Evolutionary conservation across 2,113 vertebrate genomes (phyloP).

Genomic region (Pao palembangensis): DNA sequence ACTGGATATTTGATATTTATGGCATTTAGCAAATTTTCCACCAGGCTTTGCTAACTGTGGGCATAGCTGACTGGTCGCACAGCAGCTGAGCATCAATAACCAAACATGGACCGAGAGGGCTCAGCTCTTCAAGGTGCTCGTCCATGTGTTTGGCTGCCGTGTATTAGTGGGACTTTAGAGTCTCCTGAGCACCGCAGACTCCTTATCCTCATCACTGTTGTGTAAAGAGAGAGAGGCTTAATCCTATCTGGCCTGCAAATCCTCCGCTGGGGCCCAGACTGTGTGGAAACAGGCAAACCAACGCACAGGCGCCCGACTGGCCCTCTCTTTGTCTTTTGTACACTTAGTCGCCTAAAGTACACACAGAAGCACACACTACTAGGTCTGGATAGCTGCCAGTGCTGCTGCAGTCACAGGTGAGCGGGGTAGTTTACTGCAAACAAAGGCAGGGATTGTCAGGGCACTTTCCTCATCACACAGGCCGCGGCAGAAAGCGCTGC

Average conservation of each 20-base stretch:
- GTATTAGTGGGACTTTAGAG: slow-evolving; percentile 70
- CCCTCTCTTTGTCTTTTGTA: slow-evolving; percentile 48
- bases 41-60: slow-evolving; percentile 11
- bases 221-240: slow-evolving; percentile 75
- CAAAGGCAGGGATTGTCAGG: slow-evolving; percentile 65
- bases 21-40: slow-evolving; percentile 32
- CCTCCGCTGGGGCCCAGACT: slow-evolving; percentile 70
- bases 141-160: slow-evolving; percentile 51
- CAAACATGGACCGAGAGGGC: slow-evolving; percentile 48
- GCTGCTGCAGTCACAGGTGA: slow-evolving; percentile 71
- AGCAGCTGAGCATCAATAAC: slow-evolving; percentile 42
- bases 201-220: slow-evolving; percentile 75
- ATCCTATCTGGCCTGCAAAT: slow-evolving; percentile 75
- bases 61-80: slow-evolving; percentile 43
- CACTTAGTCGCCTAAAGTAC: slow-evolving; percentile 27
- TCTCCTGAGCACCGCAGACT: slow-evolving; percentile 63
- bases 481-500: slow-evolving; percentile 27
- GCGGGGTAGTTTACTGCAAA: slow-evolving; percentile 64
- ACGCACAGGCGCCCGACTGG: slow-evolving; percentile 59
- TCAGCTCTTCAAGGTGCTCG: slow-evolving; percentile 66
- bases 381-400: slow-evolving; percentile 54
- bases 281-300: slow-evolving; percentile 65
- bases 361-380: slow-evolving; percentile 14
- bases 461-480: slow-evolving; percentile 30
- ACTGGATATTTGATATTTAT: slow-evolving; percentile 22